A percentile compares a stretch with the other conserved stretches of the same genome.
These are phyloP conservation scores for Creontiades dilutus DNA, from an alignment of 2,888 invertebrate species.

Conservation along the genomic window DNA sequence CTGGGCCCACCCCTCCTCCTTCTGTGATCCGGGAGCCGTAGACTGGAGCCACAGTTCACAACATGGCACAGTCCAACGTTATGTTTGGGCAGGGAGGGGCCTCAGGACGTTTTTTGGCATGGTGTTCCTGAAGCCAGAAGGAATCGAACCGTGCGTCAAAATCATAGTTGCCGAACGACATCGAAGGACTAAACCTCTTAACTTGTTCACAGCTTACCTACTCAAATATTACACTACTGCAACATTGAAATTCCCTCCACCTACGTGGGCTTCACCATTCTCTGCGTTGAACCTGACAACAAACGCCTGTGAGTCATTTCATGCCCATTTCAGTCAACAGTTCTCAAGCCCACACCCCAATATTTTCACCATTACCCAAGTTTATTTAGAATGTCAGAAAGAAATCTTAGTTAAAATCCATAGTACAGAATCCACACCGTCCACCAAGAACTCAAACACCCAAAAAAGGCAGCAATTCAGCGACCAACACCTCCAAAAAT, in stretches of 20 bases:
- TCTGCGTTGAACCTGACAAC: neutral
- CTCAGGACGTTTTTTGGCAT: constrained; percentile 13
- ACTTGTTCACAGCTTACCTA: constrained; percentile 29
- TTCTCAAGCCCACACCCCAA: constrained; percentile 38
- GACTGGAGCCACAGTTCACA: neutral
- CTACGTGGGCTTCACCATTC: no score
- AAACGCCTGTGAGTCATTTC: constrained; percentile 38
- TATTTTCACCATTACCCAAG: neutral
- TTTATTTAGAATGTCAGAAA: no score
- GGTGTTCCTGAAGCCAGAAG: constrained; percentile 28
- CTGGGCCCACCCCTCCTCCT: neutral
- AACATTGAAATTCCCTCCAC: no score
- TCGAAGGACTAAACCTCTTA: constrained; percentile 14
- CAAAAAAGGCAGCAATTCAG: no score
- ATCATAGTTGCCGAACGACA: constrained; percentile 3
- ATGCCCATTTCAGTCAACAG: constrained; percentile 29
- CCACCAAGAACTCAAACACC: no score
- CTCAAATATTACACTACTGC: constrained; percentile 21
- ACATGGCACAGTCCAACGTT: neutral
- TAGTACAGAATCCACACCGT: no score
- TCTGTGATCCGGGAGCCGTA: neutral
- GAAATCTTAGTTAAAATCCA: no score
- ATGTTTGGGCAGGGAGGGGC: neutral
- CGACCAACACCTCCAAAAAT: no score
- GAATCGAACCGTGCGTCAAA: neutral